A percentile compares a stretch with the other conserved stretches of the same genome.
Conservation (phyloP, 2,113 vertebrate species). For the Octodon degus region DNA sequence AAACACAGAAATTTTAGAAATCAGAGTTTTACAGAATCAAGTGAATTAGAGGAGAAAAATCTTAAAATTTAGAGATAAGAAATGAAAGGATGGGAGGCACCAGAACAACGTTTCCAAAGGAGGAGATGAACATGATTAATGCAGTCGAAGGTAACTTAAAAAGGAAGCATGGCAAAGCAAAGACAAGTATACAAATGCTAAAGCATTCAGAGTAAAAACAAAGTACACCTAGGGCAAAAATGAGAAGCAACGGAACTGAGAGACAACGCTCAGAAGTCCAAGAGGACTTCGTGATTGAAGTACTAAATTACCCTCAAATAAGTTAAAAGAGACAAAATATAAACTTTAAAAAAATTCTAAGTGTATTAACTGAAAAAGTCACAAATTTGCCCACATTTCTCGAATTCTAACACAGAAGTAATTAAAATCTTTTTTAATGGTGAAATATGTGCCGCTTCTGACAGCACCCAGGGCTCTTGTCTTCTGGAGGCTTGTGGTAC, state of each 20-base stretch:
- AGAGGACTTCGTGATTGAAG: not conserved
- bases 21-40: not conserved
- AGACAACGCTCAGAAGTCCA: not conserved
- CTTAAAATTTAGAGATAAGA: not conserved
- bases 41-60: not conserved
- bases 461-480: not conserved
- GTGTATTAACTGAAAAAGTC: not conserved
- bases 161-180: not conserved
- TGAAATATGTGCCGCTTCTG: rapidly evolving
- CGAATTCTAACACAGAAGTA: not conserved
- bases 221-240: not conserved
- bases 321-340: not conserved
- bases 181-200: not conserved
- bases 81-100: not conserved
- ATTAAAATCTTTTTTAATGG: not conserved
- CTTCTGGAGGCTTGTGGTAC: not conserved
- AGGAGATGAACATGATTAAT: not conserved
- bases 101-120: not conserved
- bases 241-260: not conserved
- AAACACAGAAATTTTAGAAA: slow-evolving; percentile 26
- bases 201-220: slow-evolving; percentile 37
- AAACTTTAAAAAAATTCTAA: not conserved
- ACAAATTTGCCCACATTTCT: not conserved
- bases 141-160: not conserved
- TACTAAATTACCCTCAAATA: not conserved